phyloP scores from a whole-genome alignment of 2,797 vertebrate genomes.

The Dromococcyx pavoninus region DNA sequence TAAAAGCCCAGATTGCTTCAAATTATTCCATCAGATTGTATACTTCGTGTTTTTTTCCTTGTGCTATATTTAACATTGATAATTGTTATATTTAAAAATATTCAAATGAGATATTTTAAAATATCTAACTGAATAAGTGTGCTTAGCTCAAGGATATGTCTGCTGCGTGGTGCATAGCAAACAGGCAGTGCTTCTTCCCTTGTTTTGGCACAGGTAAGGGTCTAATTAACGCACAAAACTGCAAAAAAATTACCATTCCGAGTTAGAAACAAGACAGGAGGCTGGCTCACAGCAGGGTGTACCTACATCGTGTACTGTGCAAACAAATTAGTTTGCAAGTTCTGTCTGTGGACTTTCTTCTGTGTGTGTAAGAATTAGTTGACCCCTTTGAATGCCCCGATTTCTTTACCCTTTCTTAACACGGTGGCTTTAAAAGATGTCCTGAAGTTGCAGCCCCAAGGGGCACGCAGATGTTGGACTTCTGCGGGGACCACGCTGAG shows the following conservation, averaged over 20 bases:
- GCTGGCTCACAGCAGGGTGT: neutral
- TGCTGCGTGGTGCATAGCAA: neutral
- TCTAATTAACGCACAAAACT: neutral
- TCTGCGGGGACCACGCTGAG: fast-evolving
- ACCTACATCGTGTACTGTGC: neutral
- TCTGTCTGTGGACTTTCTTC: neutral
- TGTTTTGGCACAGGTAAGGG: neutral
- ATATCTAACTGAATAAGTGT: neutral
- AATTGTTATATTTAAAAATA: slow-evolving; percentile 11
- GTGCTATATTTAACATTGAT: neutral
- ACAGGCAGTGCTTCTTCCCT: neutral
- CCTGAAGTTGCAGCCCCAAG: fast-evolving
- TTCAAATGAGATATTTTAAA: neutral
- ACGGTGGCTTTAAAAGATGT: fast-evolving
- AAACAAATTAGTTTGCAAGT: neutral
- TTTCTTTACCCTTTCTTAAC: neutral
- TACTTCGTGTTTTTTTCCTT: neutral
- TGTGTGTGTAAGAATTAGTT: fast-evolving
- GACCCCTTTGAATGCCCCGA: fast-evolving
- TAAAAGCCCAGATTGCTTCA: neutral
- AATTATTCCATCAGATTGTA: neutral
- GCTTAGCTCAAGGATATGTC: neutral
- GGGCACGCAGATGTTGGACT: neutral
- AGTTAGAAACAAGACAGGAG: neutral
- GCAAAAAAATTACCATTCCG: neutral